phyloP scores from a whole-genome alignment of 2,888 invertebrate genomes.

The Lasioglossum morio region DNA sequence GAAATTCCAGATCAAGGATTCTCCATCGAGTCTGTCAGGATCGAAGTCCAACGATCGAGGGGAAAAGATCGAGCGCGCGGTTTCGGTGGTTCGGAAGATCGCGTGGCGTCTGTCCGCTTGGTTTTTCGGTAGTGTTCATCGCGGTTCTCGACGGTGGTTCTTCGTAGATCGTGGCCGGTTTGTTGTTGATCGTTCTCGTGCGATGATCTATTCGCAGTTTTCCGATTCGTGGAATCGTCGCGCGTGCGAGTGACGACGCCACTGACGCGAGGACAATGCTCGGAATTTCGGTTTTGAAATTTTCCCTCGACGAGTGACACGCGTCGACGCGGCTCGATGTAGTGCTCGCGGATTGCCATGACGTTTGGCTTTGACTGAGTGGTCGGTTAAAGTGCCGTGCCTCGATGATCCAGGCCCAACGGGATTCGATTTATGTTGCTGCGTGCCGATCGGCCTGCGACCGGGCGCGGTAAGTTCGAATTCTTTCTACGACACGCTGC shows the following conservation, averaged over 20 bases:
- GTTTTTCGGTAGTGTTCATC: neutral
- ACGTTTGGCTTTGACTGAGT: constrained; percentile 82
- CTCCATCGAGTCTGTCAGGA: neutral
- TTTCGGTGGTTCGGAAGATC: neutral
- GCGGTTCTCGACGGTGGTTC: constrained; percentile 4
- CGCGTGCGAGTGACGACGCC: constrained; percentile 78
- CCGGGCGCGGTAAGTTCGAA: constrained; percentile 60
- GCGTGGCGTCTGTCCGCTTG: neutral
- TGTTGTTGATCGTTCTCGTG: neutral
- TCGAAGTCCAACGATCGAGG: neutral
- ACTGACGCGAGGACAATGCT: constrained; percentile 81
- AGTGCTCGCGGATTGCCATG: constrained; percentile 78
- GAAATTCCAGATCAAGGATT: neutral
- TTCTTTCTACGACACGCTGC: neutral
- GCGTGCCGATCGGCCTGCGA: constrained; percentile 66
- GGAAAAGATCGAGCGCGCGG: neutral
- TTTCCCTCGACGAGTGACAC: constrained; percentile 79
- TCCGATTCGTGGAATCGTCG: constrained; percentile 3
- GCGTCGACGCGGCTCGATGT: constrained; percentile 75
- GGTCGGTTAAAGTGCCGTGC: constrained; percentile 76
- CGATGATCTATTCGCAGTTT: neutral
- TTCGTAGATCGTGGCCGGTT: neutral
- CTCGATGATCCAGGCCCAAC: constrained; percentile 66
- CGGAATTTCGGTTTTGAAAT: constrained; percentile 83
- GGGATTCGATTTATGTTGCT: constrained; percentile 74